These are phyloP conservation scores for Strix occidentalis DNA, from an alignment of 2,797 vertebrate genomes.

Conservation along the genomic window DNA sequence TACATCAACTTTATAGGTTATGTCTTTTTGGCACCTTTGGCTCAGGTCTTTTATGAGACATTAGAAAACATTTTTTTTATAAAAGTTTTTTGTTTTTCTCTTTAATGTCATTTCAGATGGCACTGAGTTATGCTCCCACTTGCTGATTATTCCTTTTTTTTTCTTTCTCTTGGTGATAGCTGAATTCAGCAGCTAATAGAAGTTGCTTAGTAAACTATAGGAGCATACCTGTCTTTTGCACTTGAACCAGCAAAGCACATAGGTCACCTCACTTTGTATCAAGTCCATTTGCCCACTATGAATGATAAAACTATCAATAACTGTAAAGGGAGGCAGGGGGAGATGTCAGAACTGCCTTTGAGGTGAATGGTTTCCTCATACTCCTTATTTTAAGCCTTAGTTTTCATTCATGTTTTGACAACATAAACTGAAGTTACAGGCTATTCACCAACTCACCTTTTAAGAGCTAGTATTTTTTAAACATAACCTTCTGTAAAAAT, in stretches of 20 bases:
- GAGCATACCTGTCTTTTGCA: not conserved
- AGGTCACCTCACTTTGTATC: not conserved
- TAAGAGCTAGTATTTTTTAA: not conserved
- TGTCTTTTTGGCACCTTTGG: not conserved
- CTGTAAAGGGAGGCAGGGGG: fast-evolving
- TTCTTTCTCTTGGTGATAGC: not conserved
- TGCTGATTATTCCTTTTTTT: not conserved
- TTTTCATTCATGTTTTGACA: not conserved
- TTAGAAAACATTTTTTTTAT: not conserved
- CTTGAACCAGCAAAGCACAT: not conserved
- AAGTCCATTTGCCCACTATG: not conserved
- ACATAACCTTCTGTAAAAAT: not conserved
- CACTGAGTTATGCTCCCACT: not conserved
- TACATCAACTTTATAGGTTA: not conserved
- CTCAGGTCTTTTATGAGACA: not conserved
- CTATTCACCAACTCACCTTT: not conserved
- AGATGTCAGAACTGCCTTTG: not conserved
- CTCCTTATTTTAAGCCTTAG: not conserved
- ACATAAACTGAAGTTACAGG: not conserved
- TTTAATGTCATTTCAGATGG: not conserved
- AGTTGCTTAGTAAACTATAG: not conserved
- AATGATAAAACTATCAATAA: not conserved
- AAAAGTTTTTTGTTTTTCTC: not conserved
- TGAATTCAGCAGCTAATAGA: not conserved
- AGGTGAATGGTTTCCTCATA: not conserved